Evolutionary conservation across 2,888 invertebrate species (phyloP).

Genomic region (Nemurella pictetii): DNA sequence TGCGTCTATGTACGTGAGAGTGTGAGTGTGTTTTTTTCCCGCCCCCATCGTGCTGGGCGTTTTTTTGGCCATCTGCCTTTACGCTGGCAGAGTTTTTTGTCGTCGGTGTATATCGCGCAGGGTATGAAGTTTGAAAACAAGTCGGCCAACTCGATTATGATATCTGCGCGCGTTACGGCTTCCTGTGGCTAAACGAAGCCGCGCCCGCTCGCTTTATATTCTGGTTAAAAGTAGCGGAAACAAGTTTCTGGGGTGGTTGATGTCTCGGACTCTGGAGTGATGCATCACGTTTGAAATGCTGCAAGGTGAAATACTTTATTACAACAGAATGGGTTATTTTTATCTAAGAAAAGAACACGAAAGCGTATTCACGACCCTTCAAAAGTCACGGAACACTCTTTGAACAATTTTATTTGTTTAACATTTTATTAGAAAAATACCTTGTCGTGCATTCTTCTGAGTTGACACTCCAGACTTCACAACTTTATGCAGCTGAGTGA

Average conservation of each 20-base stretch:
- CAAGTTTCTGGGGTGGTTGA: not conserved
- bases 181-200: not conserved
- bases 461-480: not conserved
- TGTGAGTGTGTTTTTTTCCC: no score
- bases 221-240: not conserved
- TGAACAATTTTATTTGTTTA: not conserved
- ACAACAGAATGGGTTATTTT: not conserved
- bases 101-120: not conserved
- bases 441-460: no score
- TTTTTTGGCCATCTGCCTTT: not conserved
- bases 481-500: not conserved
- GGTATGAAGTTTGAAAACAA: not conserved
- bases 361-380: not conserved
- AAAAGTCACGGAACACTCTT: not conserved
- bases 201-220: not conserved
- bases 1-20: no score
- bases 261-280: not conserved
- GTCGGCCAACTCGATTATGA: not conserved
- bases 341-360: not conserved
- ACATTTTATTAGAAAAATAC: not conserved
- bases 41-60: not conserved
- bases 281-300: not conserved
- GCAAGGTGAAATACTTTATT: not conserved
- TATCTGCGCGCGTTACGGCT: not conserved
- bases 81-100: not conserved